A percentile compares a stretch with the other conserved stretches of the same genome.
phyloP scores from a whole-genome alignment of 2,797 vertebrate species.

The Sebastiscus tertius region DNA sequence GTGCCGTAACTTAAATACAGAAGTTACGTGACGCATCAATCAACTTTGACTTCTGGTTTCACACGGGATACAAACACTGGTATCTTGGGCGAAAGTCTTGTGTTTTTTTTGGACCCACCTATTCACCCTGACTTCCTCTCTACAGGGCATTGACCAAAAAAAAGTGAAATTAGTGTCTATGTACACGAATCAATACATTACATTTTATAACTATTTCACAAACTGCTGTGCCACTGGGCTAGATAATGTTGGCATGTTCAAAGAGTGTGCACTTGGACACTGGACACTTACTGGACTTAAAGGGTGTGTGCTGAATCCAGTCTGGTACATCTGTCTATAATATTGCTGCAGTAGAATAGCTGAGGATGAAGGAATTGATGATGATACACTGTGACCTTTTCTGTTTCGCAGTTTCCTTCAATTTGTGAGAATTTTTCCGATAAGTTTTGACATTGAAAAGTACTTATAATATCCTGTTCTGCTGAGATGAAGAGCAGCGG shows the following conservation, averaged over 20 bases:
- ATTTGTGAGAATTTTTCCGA: constrained; percentile 24
- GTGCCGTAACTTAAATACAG: too few relatives aligned
- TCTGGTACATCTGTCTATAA: background rate
- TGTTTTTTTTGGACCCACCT: too few relatives aligned
- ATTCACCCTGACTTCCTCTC: too few relatives aligned
- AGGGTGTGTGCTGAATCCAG: background rate
- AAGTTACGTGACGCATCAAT: too few relatives aligned
- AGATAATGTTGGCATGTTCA: constrained; percentile 59
- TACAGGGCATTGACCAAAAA: too few relatives aligned
- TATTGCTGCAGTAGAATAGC: background rate
- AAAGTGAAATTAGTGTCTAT: too few relatives aligned
- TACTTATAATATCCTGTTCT: constrained; percentile 70
- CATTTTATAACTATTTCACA: too few relatives aligned
- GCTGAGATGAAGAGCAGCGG: constrained; percentile 74
- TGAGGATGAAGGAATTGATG: background rate
- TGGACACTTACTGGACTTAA: constrained; percentile 1
- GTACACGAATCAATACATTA: too few relatives aligned
- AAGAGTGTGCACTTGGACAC: constrained; percentile 12
- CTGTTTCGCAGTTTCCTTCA: constrained; percentile 36
- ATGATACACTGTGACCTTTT: background rate
- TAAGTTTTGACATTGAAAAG: constrained; percentile 69
- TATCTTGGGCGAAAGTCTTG: rapidly evolving
- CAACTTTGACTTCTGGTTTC: too few relatives aligned
- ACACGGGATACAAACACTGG: too few relatives aligned
- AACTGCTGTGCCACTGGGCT: too few relatives aligned